Base-by-base conservation (phyloP, 2,113 vertebrate genomes). In the Potamarius usumacintae region DNA sequence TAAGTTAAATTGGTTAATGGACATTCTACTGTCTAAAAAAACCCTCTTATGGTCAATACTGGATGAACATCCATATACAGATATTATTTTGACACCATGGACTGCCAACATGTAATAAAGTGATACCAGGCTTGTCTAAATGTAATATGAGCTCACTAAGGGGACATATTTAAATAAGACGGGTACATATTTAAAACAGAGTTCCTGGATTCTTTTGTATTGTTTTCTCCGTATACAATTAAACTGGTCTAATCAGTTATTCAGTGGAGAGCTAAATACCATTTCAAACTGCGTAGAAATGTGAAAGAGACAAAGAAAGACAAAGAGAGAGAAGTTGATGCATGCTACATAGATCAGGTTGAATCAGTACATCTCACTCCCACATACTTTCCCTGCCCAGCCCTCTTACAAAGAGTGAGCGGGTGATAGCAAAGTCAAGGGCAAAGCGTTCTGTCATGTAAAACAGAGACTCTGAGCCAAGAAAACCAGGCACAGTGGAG, bases 361-460 rank as follows among this genome's bases (percentile, higher is more conserved):
- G 72, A 79, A 83, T 84, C 72, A 85, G 84, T 77, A 82, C 71
- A 69, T 71, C 63, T 79, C 58, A 83, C 80, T 86, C 85, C 80
- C 78, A 78, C 84, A 83, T 82, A 58, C 84, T 77, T 83, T 84
- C 62, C 87, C 87, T 65, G 42, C 86, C 81, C 81, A 83, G 86
- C 86, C 71, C 81, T 87, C 86, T 87, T 87, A 87, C 79, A 82
- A 67, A 50, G 55, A 87, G 34, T 87, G 67, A 87, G 78, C 82
- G 79, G 80, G 78, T 87, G 86, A 76, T 78, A 79, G 79, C 67
- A 72, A 87, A 82, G 87, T 84, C 87, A 88, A 84, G 82, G 87
- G 82, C 86, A 88, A 84, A 84, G 82, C 72, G 58, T 88, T 88
- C 87, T 74, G 83, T 88, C 87, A 88, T 84, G 58, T 79, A 78